These are phyloP conservation scores for Ochropacha duplaris DNA, from an alignment of 2,888 invertebrate genomes.

Conservation along the genomic window DNA sequence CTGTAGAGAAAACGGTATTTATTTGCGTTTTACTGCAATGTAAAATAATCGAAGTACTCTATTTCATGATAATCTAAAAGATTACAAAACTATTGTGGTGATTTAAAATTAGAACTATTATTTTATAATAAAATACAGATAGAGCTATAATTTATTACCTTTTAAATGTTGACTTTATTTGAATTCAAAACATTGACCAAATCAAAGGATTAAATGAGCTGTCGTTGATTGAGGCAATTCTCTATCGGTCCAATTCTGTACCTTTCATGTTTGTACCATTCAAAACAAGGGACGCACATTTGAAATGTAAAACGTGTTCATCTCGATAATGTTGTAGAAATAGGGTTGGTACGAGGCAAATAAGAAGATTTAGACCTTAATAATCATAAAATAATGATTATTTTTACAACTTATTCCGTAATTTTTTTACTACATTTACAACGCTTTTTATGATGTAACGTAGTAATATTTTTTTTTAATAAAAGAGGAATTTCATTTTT, in stretches of 20 bases:
- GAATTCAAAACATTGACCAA: neutral
- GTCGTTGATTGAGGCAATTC: neutral
- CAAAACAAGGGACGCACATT: slow-evolving; percentile 35
- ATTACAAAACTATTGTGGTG: no score
- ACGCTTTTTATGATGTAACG: neutral
- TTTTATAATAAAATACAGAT: no score
- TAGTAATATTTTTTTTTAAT: neutral
- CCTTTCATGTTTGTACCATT: slow-evolving; percentile 2
- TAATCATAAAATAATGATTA: neutral
- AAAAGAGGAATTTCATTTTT: neutral
- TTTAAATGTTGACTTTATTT: no score
- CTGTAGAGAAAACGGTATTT: neutral
- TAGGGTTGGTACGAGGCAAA: slow-evolving; percentile 4
- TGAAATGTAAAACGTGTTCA: slow-evolving; percentile 34
- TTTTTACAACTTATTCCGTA: neutral
- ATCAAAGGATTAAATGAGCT: neutral
- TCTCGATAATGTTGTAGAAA: slow-evolving; percentile 4
- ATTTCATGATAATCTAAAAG: neutral
- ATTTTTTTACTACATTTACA: neutral
- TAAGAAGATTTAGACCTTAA: neutral
- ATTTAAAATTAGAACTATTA: no score
- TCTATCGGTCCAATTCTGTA: neutral
- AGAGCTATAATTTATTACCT: no score
- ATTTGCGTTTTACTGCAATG: neutral
- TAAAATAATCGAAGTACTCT: no score